Conservation (phyloP, 2,888 invertebrate genomes). For the Lepas anatifera region DNA sequence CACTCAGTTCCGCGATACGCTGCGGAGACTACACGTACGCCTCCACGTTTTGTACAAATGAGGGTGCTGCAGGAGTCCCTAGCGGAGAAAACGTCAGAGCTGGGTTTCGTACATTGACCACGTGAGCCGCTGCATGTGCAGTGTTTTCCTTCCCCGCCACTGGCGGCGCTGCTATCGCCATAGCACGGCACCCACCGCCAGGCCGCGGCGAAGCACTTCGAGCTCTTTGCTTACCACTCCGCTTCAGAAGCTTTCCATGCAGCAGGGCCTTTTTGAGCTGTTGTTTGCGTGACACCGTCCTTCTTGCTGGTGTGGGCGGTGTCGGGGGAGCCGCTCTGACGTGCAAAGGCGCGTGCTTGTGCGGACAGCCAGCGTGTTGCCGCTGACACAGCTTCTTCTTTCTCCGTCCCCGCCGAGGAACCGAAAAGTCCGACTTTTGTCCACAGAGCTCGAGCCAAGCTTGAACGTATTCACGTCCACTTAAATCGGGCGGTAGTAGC, state of each 20-base stretch:
- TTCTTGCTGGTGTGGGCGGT: not conserved
- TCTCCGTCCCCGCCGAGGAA: not conserved
- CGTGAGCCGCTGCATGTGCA: not conserved
- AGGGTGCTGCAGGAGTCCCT: not conserved
- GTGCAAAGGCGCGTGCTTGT: not conserved
- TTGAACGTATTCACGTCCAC: conserved; percentile 23
- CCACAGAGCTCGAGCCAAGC: conserved; percentile 21
- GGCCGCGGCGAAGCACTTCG: not conserved
- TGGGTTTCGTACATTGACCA: too few species aligned
- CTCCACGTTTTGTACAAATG: conserved; percentile 5
- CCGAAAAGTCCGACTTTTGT: not conserved
- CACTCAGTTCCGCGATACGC: not conserved
- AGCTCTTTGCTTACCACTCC: not conserved
- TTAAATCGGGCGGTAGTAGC: conserved; percentile 21
- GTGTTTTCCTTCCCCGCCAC: not conserved
- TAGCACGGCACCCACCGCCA: not conserved
- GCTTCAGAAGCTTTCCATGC: not conserved
- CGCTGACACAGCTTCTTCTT: not conserved
- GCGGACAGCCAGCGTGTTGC: not conserved
- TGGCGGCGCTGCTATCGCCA: not conserved
- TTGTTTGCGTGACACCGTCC: not conserved
- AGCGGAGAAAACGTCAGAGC: too few species aligned
- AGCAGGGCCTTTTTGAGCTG: not conserved
- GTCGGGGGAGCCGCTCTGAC: not conserved
- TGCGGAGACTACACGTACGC: conserved; percentile 2